Evolutionary conservation across 2,113 vertebrate genomes (phyloP), one percentile per base, ranked within the genome.

Genomic region (Laticauda laticaudata): DNA sequence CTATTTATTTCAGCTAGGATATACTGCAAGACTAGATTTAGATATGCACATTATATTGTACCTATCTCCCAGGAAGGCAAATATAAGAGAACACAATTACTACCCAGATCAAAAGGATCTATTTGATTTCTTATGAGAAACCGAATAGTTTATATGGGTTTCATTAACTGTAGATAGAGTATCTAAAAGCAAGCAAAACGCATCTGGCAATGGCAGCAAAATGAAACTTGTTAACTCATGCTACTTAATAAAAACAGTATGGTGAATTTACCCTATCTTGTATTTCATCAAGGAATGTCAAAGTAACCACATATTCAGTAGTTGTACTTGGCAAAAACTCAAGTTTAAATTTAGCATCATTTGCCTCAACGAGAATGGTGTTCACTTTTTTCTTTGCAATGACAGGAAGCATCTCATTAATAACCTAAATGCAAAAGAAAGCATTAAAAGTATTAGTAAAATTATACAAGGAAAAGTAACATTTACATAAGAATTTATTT

Each of bases 211-310:
- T 81, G 75, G 34, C 11, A 87, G 3, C 11, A 39, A 54, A 24
- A 88, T 54, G 21, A 15, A 88, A 48, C 2, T 56, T n/a, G 39
- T 10, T 57, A 88, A 29, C 75, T 34, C 34, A n/a, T 12, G 14
- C 45, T 21, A 75, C 26, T 59, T 81, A 57, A 39, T 59, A 55
- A 51, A 5, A 23, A 20, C 57, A 57, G 4, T 14, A 59, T 29
- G 26, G 12, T 26, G 39, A 7, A 96, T 97, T 97, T 95, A 99
- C 98, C 97, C 98, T 97, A 43, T 98, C 97, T 92, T 98, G 97
- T 95, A 98, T 98, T 91, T 98, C 97, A 51, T 98, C 98, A 93
- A 98, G 97, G 95, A 98, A 98, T 39, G 96, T 95, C 93, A 99
- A 97, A 75, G 94, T 98, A 93, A 97, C 96, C 45, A 98, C 98